Evolutionary conservation across 2,888 invertebrate genomes (phyloP), one percentile per base, ranked within the genome.

Genomic region (Metopia argyrocephala): DNA sequence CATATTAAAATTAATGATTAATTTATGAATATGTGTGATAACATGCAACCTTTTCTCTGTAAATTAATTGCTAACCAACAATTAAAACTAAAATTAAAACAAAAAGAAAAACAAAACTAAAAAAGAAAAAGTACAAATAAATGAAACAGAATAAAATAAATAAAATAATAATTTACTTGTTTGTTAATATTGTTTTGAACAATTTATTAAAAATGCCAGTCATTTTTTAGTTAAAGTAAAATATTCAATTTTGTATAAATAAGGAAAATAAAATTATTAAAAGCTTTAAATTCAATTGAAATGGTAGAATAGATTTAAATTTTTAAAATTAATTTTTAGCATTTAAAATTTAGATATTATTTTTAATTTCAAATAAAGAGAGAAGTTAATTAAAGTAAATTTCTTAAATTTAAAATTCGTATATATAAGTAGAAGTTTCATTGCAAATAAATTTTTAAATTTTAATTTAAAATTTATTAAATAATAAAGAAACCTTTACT

Each of bases 31-130:
- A 78, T 74, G 70, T 48, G 66, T 78, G 81, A 81, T 21, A 66
- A 46, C 69, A 81, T 81, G 81, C 81, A 74, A 75, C 81, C 76
- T 81, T 61, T 78, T 20, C 69, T 78, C 45, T 54, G 21, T 20
- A 23, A 27, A 69, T 45, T 18, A 57, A 61, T 50, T 59, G 73
- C 59, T 52, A 69, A 73, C 18, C 28, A n/a, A n/a, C n/a, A n/a
- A 64, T 57, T 9, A 59, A 68, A 45, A 79, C 2, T 5, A 31
- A 56, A 31, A 68, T 2, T 4, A 7, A 62, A 56, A 38, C 18
- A 50, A 50, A 52, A 20, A n/a, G 6, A 59, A 27, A 46, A 18
- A n/a, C n/a, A n/a, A n/a, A n/a, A n/a, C n/a, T n/a, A n/a, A n/a
- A 45, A 28, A 65, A 50, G 66, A 23, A 52, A 52, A 52, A 23